A percentile compares a stretch with the other conserved stretches of the same genome.
Evolutionary conservation across 2,113 vertebrate genomes (phyloP).

Genomic region (Casuarius casuarius): DNA sequence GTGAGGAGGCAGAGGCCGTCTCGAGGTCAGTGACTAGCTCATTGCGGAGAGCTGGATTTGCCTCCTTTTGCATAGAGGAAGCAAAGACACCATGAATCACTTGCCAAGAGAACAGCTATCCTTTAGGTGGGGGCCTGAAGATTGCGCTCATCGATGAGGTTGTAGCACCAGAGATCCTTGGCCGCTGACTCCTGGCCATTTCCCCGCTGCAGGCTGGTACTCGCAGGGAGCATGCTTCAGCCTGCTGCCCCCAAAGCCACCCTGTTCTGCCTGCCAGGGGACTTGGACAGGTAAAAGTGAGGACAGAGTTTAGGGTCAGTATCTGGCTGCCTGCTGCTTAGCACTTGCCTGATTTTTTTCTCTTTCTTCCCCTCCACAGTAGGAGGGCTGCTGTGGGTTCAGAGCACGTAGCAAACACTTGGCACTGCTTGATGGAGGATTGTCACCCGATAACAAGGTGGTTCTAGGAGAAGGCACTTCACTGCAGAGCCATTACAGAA

Average conservation of each 20-base stretch:
- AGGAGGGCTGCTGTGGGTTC: neutral
- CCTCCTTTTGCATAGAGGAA: neutral
- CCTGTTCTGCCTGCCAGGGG: neutral
- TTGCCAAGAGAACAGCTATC: neutral
- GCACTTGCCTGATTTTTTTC: neutral
- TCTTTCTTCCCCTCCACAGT: neutral
- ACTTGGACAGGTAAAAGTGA: neutral
- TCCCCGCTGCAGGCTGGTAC: neutral
- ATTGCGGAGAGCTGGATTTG: neutral
- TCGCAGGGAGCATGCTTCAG: neutral
- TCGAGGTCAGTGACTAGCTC: neutral
- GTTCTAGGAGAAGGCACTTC: conserved; percentile 18
- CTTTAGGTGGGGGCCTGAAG: neutral
- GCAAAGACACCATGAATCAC: neutral
- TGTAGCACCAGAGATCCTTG: too few species aligned
- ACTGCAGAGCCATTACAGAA: neutral
- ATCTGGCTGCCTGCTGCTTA: neutral
- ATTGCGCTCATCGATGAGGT: too few species aligned
- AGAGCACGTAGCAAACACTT: neutral
- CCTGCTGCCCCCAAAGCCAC: neutral
- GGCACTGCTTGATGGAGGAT: conserved; percentile 19
- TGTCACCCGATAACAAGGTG: neutral
- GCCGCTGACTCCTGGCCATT: too few species aligned
- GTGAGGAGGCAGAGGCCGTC: neutral
- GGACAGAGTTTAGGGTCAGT: neutral